A percentile compares a stretch with the other conserved stretches of the same genome.
Evolutionary conservation across 2,113 vertebrate species (phyloP).

Genomic region (Vidua chalybeata): DNA sequence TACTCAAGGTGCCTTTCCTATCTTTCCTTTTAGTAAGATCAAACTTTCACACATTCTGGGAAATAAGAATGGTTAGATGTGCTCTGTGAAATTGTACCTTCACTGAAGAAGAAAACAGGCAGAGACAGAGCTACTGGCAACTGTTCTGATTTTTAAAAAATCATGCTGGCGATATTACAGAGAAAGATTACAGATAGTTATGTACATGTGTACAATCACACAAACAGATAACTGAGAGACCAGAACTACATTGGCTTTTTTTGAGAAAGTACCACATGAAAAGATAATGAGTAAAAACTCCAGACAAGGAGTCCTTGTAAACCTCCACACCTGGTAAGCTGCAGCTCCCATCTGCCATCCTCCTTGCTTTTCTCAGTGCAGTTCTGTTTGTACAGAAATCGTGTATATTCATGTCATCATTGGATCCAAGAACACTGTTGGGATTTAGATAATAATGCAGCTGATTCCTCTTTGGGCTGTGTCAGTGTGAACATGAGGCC

Average conservation of each 20-base stretch:
- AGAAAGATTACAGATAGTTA: neutral
- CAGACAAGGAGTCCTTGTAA: slow-evolving; percentile 18
- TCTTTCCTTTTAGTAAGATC: slow-evolving; percentile 11
- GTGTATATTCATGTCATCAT: neutral
- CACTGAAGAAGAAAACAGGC: neutral
- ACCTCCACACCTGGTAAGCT: slow-evolving; percentile 3
- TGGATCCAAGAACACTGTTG: neutral
- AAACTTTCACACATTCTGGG: neutral
- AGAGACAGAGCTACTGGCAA: neutral
- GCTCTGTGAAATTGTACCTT: neutral
- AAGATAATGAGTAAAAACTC: slow-evolving; percentile 27
- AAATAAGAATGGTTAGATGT: neutral
- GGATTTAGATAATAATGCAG: slow-evolving; percentile 2
- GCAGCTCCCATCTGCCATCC: neutral
- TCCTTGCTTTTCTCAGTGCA: neutral
- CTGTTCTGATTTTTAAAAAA: neutral
- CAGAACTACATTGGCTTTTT: neutral
- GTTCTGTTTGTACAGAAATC: neutral
- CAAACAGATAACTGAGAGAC: neutral
- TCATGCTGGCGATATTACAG: neutral
- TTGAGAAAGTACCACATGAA: neutral
- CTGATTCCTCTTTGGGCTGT: neutral
- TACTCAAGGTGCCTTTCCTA: slow-evolving; percentile 49
- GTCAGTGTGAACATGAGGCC: neutral
- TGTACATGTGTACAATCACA: neutral